Evolutionary conservation across 2,113 vertebrate genomes (phyloP).

Genomic region (Leptocoma aspasia): DNA sequence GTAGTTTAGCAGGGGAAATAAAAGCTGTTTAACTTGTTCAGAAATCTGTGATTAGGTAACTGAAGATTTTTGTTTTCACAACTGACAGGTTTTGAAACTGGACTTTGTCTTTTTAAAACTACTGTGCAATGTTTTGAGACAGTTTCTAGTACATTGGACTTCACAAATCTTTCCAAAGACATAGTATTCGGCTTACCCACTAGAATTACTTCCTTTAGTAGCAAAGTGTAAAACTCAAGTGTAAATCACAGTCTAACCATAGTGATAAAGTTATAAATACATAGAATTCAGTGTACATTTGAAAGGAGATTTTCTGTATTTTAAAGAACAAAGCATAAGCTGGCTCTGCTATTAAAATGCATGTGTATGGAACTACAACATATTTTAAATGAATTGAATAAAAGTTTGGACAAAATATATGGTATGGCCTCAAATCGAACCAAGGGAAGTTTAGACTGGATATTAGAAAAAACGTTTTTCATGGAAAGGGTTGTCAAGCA

Average conservation of each 20-base stretch:
- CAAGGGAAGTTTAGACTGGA: neutral
- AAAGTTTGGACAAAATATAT: neutral
- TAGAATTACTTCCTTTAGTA: neutral
- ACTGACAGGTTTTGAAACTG: neutral
- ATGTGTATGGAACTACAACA: neutral
- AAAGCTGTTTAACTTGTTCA: neutral
- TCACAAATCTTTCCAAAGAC: neutral
- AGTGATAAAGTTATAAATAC: neutral
- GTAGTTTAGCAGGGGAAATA: neutral
- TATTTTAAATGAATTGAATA: neutral
- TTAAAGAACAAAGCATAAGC: neutral
- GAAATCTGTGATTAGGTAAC: neutral
- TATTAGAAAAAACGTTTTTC: neutral
- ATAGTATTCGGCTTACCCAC: neutral
- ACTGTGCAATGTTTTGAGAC: neutral
- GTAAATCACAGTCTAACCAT: neutral
- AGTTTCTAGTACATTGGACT: neutral
- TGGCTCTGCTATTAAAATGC: neutral
- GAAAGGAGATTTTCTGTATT: neutral
- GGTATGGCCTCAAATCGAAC: neutral
- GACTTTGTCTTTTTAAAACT: neutral
- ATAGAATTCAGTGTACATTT: neutral
- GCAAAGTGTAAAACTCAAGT: neutral
- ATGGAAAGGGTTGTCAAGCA: neutral
- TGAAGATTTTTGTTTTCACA: neutral